phyloP scores from a whole-genome alignment of 1,140 invertebrate genomes.

The Bombus turneri region DNA sequence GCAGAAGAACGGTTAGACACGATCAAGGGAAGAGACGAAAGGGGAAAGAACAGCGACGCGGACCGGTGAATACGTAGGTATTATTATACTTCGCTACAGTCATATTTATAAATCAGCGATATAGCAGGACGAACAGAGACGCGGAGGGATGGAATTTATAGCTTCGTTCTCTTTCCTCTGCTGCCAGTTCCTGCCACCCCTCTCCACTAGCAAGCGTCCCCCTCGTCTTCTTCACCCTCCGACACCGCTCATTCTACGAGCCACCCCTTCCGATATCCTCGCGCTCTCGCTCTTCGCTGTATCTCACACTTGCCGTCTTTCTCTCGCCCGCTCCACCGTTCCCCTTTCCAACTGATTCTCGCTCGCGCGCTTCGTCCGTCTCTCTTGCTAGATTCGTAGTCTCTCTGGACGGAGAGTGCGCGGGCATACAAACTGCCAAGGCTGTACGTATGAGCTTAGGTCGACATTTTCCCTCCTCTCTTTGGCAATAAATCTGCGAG shows the following conservation, averaged over 20 bases:
- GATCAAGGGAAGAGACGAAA: conserved; percentile 7
- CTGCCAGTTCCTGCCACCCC: conserved; percentile 67
- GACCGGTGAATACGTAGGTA: conserved; percentile 76
- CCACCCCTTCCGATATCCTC: conserved; percentile 70
- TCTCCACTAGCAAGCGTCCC: conserved; percentile 46
- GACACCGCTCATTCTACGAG: conserved; percentile 63
- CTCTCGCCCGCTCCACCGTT: conserved; percentile 58
- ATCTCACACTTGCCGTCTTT: conserved; percentile 54
- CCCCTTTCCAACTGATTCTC: conserved; percentile 33
- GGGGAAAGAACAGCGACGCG: conserved; percentile 52
- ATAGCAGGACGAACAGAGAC: conserved; percentile 79
- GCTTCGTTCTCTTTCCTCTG: conserved; percentile 79
- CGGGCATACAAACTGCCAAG: conserved; percentile 80
- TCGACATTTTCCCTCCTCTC: conserved; percentile 82
- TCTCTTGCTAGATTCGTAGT: conserved; percentile 60
- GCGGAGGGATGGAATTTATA: conserved; percentile 82
- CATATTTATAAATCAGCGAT: conserved; percentile 84
- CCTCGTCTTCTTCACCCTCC: conserved; percentile 54
- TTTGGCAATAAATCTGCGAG: conserved; percentile 82
- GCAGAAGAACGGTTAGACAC: background rate
- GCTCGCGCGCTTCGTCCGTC: conserved; percentile 55
- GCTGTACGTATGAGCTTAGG: conserved; percentile 82
- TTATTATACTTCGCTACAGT: conserved; percentile 83
- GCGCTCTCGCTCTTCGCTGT: conserved; percentile 38
- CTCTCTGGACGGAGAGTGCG: conserved; percentile 67